phyloP scores from a whole-genome alignment of 2,888 invertebrate genomes.

The Marronus borbonicus region DNA sequence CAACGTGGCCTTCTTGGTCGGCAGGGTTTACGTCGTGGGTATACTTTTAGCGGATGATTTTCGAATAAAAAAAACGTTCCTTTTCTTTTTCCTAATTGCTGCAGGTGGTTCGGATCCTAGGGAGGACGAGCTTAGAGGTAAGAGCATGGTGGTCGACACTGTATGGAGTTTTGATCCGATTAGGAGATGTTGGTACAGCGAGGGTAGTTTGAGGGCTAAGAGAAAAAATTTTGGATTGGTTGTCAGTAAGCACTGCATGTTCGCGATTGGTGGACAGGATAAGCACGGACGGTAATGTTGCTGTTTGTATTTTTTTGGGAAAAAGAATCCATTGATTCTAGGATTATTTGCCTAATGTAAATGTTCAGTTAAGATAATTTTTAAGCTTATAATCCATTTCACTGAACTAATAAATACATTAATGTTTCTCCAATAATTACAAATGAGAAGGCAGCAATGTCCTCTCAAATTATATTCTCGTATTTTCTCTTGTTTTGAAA shows the following conservation, averaged over 20 bases:
- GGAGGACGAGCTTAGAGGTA: conserved; percentile 74
- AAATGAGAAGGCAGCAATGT: no score
- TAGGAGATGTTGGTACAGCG: conserved; percentile 77
- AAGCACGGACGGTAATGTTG: conserved; percentile 71
- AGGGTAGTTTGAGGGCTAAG: conserved; percentile 74
- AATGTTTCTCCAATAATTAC: no score
- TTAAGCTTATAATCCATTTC: no score
- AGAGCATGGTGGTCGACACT: conserved; percentile 75
- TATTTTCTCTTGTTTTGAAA: no score
- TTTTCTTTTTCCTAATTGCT: conserved; percentile 19
- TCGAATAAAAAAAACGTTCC: conserved; percentile 24
- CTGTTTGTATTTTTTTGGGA: not conserved
- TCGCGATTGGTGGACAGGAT: conserved; percentile 82
- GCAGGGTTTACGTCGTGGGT: conserved; percentile 80
- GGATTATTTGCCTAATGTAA: no score
- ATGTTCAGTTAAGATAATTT: no score
- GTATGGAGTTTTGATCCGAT: conserved; percentile 82
- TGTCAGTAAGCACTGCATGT: conserved; percentile 78
- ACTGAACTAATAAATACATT: no score
- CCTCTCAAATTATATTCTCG: no score
- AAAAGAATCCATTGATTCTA: no score
- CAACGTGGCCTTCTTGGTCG: conserved; percentile 76
- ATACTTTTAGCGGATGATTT: conserved; percentile 52
- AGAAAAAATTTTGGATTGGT: conserved; percentile 81
- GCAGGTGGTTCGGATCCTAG: conserved; percentile 79